A percentile compares a stretch with the other conserved stretches of the same genome.
phyloP scores from a whole-genome alignment of 2,113 vertebrate genomes.

The Istiophorus platypterus region DNA sequence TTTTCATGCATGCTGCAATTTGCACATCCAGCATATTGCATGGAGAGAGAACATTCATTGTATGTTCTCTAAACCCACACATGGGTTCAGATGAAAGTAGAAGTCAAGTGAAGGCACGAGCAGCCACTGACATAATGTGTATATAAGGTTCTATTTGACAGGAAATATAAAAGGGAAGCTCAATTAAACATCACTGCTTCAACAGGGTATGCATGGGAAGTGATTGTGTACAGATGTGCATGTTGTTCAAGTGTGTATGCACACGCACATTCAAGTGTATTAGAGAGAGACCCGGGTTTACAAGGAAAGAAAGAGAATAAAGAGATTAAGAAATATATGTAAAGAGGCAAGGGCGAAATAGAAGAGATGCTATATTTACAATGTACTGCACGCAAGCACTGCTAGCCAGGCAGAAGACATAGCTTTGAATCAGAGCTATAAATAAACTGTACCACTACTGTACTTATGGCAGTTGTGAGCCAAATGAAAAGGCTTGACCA shows the following conservation, averaged over 20 bases:
- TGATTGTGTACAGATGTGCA: conserved; percentile 18
- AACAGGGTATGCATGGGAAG: neutral
- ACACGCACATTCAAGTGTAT: conserved; percentile 26
- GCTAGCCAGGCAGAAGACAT: conserved; percentile 58
- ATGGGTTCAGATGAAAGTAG: conserved; percentile 51
- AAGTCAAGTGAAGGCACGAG: conserved; percentile 35
- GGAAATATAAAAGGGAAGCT: conserved; percentile 37
- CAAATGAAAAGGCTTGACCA: conserved; percentile 60
- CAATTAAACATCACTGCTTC: conserved; percentile 41
- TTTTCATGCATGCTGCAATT: conserved; percentile 38
- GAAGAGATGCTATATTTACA: conserved; percentile 63
- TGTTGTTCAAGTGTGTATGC: conserved; percentile 19
- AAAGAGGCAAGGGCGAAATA: conserved; percentile 23
- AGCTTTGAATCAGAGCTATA: conserved; percentile 65
- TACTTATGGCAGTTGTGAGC: conserved; percentile 63
- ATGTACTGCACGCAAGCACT: conserved; percentile 35
- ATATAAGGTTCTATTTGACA: conserved; percentile 30
- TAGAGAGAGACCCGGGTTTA: conserved; percentile 13
- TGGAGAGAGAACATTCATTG: conserved; percentile 3
- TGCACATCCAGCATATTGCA: conserved; percentile 43
- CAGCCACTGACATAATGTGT: conserved; percentile 34
- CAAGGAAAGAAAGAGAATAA: conserved; percentile 30
- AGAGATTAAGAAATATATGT: conserved; percentile 24
- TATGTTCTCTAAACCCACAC: conserved; percentile 58
- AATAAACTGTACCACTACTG: conserved; percentile 64